A percentile compares a stretch with the other conserved stretches of the same genome.
Conservation (phyloP, 2,797 vertebrate genomes). For the Alauda arvensis region DNA sequence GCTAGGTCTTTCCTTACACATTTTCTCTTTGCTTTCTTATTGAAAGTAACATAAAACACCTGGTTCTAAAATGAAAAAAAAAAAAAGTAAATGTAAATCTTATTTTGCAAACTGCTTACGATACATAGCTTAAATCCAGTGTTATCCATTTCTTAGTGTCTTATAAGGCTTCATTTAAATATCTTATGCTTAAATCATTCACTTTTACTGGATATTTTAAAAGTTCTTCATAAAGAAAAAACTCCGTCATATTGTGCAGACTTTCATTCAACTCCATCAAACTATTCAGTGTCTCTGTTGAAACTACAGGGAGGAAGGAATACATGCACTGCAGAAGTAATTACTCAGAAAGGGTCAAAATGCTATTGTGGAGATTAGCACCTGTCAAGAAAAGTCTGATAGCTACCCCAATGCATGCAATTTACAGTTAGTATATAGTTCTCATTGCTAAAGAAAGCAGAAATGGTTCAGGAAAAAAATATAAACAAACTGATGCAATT, state of each 20-base stretch:
- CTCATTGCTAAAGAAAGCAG: background rate
- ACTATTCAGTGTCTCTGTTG: background rate
- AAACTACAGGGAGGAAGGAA: background rate
- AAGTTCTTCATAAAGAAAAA: background rate
- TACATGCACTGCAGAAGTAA: background rate
- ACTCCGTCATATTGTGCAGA: background rate
- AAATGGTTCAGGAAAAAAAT: background rate
- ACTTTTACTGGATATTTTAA: background rate
- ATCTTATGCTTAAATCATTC: background rate
- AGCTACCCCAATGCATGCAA: background rate
- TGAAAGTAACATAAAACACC: background rate
- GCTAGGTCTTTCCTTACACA: background rate
- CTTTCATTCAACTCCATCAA: background rate
- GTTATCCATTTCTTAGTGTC: background rate
- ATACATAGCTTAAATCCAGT: background rate
- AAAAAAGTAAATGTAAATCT: background rate
- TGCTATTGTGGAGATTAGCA: background rate
- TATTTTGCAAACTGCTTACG: background rate
- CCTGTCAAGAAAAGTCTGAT: background rate
- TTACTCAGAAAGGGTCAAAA: background rate
- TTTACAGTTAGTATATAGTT: background rate
- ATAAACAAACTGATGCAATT: conserved; percentile 14
- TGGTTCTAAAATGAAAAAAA: background rate
- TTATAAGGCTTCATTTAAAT: background rate
- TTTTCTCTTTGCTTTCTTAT: background rate